phyloP scores from a whole-genome alignment of 2,797 vertebrate genomes.

The Scolopax bukidnonensis region DNA sequence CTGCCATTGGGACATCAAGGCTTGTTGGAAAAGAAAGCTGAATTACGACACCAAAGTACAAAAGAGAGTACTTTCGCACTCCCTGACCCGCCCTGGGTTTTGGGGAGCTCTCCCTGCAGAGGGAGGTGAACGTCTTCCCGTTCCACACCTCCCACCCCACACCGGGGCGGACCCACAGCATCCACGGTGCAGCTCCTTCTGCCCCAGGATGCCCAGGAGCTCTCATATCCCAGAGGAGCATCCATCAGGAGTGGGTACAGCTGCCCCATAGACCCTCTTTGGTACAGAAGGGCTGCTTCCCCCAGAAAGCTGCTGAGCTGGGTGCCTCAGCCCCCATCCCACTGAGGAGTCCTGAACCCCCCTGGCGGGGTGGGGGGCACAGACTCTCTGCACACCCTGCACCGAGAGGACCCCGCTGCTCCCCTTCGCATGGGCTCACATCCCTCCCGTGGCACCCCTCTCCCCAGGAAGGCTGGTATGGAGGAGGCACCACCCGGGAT shows the following conservation, averaged over 20 bases:
- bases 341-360: not conserved
- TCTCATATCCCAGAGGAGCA: not conserved
- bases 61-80: not conserved
- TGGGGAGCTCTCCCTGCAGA: fast-evolving
- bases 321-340: not conserved
- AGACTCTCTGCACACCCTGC: not conserved
- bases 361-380: not conserved
- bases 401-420: not conserved
- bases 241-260: fast-evolving
- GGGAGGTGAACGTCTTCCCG: not conserved
- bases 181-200: not conserved
- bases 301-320: not conserved
- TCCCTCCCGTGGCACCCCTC: fast-evolving
- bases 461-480: fast-evolving
- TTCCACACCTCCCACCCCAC: not conserved
- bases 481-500: fast-evolving
- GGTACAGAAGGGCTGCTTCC: not conserved
- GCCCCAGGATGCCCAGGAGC: not conserved
- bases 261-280: not conserved
- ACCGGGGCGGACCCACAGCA: not conserved
- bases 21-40: not conserved
- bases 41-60: not conserved
- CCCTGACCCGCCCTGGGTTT: fast-evolving
- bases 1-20: fast-evolving
- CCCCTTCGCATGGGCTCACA: not conserved